Evolutionary conservation across 2,888 invertebrate genomes (phyloP), one percentile per base, ranked within the genome.

Genomic region (Notodonta dromedarius): DNA sequence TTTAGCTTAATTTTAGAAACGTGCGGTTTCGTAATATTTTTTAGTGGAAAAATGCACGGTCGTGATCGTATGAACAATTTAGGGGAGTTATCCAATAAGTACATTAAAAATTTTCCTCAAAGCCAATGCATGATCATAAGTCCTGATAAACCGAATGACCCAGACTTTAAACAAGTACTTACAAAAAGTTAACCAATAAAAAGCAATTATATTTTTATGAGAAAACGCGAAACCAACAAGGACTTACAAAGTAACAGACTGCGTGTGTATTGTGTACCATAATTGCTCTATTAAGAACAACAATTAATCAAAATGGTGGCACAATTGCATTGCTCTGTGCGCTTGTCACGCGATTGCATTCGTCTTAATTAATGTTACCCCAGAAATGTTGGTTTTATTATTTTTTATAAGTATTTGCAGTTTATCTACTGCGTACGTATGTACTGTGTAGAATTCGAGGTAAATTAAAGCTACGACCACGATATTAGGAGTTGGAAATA

Each of bases 291-390:
- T 85, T 85, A 85, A 82, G 74, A 80, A 74, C 67, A 70, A 69
- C 80, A 78, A 86, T 89, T 88, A 85, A 87, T 88, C 85, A 86
- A 85, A 78, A 65, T 69, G 59, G 61, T 70, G 65, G 62, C 56
- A 58, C 69, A 71, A 69, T 61, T 68, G 61, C 66, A 62, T 54
- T 56, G 53, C 63, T 59, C 59, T 32, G 65, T 32, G 50, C 56
- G 60, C 59, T 59, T 61, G 58, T 61, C 66, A 66, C 58, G 48
- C 61, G 58, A 66, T 59, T 57, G 56, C 74, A 69, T 78, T 64
- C 62, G 63, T 76, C 68, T 70, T 66, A 73, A 77, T 75, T 53
- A 56, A 69, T 59, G 53, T 61, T 65, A 55, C 56, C 42, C 39
- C 35, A 63, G 64, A 70, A 65, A 67, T 66, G 61, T 58, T 60